A percentile compares a stretch with the other conserved stretches of the same genome.
Conservation (phyloP, 2,113 vertebrate species). For the Phaetusa simplex region DNA sequence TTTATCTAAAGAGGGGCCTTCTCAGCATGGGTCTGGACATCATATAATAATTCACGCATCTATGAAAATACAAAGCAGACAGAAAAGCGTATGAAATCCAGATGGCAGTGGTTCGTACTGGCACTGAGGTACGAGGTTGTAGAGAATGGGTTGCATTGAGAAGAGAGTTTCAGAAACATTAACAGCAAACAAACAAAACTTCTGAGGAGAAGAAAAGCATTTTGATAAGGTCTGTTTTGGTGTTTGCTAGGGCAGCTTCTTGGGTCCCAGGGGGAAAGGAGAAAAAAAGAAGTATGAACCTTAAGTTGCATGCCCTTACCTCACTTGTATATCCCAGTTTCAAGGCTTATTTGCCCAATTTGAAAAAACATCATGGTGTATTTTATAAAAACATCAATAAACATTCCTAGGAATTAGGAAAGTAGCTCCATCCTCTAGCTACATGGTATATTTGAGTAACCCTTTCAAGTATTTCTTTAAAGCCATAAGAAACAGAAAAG, state of each 20-base stretch:
- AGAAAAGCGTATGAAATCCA: not conserved
- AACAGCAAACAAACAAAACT: not conserved
- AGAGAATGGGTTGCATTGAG: not conserved
- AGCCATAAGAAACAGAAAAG: not conserved
- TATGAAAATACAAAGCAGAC: not conserved
- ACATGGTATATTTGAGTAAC: not conserved
- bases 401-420: not conserved
- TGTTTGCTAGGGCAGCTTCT: not conserved
- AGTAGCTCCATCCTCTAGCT: not conserved
- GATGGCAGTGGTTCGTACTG: not conserved
- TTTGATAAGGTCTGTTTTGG: not conserved
- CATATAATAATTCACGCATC: not conserved
- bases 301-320: not conserved
- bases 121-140: not conserved
- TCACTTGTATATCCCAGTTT: not conserved
- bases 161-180: not conserved
- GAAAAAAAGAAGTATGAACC: not conserved
- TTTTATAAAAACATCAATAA: not conserved
- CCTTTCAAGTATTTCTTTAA: not conserved
- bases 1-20: not conserved
- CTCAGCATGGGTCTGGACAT: not conserved
- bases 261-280: not conserved
- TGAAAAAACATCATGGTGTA: not conserved
- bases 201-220: not conserved
- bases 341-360: not conserved